Base-by-base conservation (phyloP, 2,113 vertebrate species). In the Chaetura pelagica region DNA sequence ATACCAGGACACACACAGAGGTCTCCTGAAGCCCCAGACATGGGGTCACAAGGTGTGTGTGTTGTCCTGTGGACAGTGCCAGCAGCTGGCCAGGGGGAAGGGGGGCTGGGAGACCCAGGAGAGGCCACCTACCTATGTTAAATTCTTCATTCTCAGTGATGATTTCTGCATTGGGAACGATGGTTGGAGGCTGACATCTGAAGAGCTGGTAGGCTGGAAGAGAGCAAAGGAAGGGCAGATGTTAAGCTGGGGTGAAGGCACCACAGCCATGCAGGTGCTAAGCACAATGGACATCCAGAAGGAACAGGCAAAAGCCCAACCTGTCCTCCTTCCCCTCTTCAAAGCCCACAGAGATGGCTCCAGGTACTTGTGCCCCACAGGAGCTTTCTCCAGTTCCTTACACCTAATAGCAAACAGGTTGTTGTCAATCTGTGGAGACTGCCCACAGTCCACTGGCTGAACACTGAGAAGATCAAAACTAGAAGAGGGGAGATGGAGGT, bases 121-220 rank as follows among this genome's bases (percentile, higher is more conserved):
- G 7, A 61, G 14, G 40, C 40, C 40, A 42, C 23, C 34, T 98
- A 99, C 99, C 99, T 68, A 99, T 99, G 98, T 98, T 99, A 89
- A 99, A 99, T 82, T 99, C 99, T 83, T 99, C 98, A 20, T 98
- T 99, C 92, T 99, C 99, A 10, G 99, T 99, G 95, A 99, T 92
- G 83, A 99, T 98, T 97, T 99, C 99, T 2, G 99, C 99, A 2
- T 99, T 99, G 46, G 99, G 99, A 15, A 99, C 98, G 64, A 99
- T 97, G 90, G 99, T 98, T 2, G 99, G 99, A 20, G 99, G 98
- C 59, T 99, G 98, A 87, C 99, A 99, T 68, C 98, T 98, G 98
- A 98, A 98, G 68, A 99, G 98, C 77, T 99, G 99, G 97, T 99
- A 99, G 51, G 99, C 99, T 99, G 97, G 17, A 95, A 74, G 16